Evolutionary conservation across 1,140 invertebrate species (phyloP).

Genomic region (Mylabris phalerata): DNA sequence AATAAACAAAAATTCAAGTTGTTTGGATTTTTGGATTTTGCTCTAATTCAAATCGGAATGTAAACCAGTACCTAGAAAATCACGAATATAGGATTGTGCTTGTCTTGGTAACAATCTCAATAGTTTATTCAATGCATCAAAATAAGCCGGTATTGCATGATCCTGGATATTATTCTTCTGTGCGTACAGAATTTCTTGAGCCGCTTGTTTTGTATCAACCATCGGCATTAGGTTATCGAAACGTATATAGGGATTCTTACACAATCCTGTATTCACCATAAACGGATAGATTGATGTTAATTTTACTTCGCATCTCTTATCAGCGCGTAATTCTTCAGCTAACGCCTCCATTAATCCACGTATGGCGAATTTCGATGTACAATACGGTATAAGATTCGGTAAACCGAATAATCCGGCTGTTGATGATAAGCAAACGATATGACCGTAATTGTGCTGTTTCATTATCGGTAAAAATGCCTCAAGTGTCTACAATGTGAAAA

Average conservation of each 20-base stretch:
- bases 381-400: conserved; percentile 74
- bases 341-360: conserved; percentile 69
- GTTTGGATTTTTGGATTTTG: background rate
- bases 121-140: background rate
- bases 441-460: conserved; percentile 70
- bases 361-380: conserved; percentile 77
- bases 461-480: conserved; percentile 74
- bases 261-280: conserved; percentile 79
- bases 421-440: conserved; percentile 76
- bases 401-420: conserved; percentile 71
- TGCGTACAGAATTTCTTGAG: conserved; percentile 48
- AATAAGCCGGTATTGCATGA: conserved; percentile 1
- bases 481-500: conserved; percentile 24
- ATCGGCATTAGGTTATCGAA: conserved; percentile 61
- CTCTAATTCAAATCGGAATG: conserved; percentile 5
- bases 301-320: conserved; percentile 56
- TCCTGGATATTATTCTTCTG: conserved; percentile 13
- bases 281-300: conserved; percentile 76
- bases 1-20: no score
- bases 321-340: conserved; percentile 57
- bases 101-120: background rate
- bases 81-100: background rate
- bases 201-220: conserved; percentile 56
- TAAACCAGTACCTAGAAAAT: conserved; percentile 5
- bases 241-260: conserved; percentile 66